Base-by-base conservation (phyloP, 2,113 vertebrate species). In the Cynocephalus volans region DNA sequence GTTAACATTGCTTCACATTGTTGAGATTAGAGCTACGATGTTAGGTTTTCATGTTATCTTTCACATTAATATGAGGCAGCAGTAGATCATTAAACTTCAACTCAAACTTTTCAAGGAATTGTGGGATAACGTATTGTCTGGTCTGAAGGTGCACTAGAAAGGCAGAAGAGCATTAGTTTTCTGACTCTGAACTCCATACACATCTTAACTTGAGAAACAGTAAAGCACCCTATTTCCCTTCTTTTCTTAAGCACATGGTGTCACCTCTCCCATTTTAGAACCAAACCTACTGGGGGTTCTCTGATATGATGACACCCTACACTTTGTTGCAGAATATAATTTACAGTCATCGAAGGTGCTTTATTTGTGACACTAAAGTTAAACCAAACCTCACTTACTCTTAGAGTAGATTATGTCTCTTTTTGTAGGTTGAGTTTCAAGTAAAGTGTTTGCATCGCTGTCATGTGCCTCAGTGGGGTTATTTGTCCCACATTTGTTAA, bases 401-500 rank as follows among this genome's bases (percentile, higher is more conserved):
- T 94, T 73, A 81, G 1, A 92, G 52, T 41, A 52, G 31, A 41
- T 28, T 62, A 21, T 48, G 50, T 90, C 26, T 97, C 41, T 15
- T 15, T 92, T 73, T 93, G 0, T 23, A 76, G 93, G 19, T 23
- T 45, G 81, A 54, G 6, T 70, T 88, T 93, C 33, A 77, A 36
- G 4, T 21, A 50, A 77, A 95, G 19, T n/a, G 60, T 90, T 88
- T 85, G 26, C 88, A 79, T 86, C 60, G 8, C 45, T 93, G 65
- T 86, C 83, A 41, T 41, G 50, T 73, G 88, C 95, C 33, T 97
- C 94, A 26, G 21, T 85, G 90, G 52, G 31, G 84, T 90, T 97
- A 79, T 73, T 96, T 94, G 81, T 87, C 88, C 90, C 92, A 80
- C 58, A 83, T 95, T 97, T 92, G 79, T 45, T 95, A 97, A 65